Conservation (phyloP, 2,113 vertebrate species). For the Nesogale talazaci region DNA sequence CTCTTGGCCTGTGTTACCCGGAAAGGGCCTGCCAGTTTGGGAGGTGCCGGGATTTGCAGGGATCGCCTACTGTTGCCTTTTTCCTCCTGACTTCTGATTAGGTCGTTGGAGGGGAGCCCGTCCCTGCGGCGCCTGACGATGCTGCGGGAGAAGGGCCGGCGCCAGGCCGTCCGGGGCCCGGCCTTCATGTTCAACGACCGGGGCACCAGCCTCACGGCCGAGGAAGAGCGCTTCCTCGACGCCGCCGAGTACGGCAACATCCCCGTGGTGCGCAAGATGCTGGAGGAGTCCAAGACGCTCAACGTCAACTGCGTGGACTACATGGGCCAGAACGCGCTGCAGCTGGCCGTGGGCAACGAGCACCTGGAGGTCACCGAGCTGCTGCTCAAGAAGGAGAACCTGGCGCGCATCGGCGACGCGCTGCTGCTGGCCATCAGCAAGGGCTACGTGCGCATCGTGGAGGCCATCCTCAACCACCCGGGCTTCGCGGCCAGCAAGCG, state of each 20-base stretch:
- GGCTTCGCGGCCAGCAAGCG: conserved; percentile 89
- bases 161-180: conserved; percentile 90
- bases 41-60: fast-evolving
- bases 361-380: conserved; percentile 92
- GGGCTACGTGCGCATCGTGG: conserved; percentile 94
- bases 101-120: conserved; percentile 86
- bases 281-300: conserved; percentile 90
- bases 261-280: conserved; percentile 93
- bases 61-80: background rate
- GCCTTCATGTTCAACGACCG: conserved; percentile 93
- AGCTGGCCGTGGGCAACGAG: conserved; percentile 92
- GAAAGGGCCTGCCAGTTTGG: fast-evolving
- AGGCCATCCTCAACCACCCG: conserved; percentile 92
- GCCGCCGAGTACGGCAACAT: conserved; percentile 94
- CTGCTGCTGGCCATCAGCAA: conserved; percentile 94
- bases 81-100: conserved; percentile 65
- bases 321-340: conserved; percentile 92
- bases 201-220: conserved; percentile 88
- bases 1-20: fast-evolving
- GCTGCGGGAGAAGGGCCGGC: conserved; percentile 91
- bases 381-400: conserved; percentile 91
- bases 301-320: conserved; percentile 92
- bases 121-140: conserved; percentile 86
- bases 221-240: conserved; percentile 92
- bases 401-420: conserved; percentile 93